Base-by-base conservation (phyloP, 2,113 vertebrate genomes). In the Sinosuthora webbiana region DNA sequence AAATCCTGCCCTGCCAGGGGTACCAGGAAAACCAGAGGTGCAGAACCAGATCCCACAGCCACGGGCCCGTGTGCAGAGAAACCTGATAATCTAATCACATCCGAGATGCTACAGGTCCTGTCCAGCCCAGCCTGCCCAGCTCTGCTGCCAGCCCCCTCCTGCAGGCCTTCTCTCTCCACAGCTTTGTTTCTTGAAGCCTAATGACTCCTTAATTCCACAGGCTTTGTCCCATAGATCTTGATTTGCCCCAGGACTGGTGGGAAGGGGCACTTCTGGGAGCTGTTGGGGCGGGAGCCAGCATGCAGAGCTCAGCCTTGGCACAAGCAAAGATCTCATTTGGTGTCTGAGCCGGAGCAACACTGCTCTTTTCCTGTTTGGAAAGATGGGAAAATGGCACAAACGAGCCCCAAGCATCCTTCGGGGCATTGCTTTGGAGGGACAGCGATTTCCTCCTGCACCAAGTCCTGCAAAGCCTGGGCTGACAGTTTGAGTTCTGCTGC, bases 81-180 rank as follows among this genome's bases (percentile, higher is more conserved):
- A 39, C 79, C 79, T 4, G 76, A 6, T 97, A 94, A 96, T 96
- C 93, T 88, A 97, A 96, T 95, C 9, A 14, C 15, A n/a, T 27
- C 64, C 88, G 94, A 96, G 95, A 85, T 81, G 94, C 94, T 93
- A 57, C 96, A 95, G 95, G 85, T 94, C 79, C 93, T 94, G 85
- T 41, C 70, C 96, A 95, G 77, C 76, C 64, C 24, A 1, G 55
- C 77, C 86, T 82, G 39, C 47, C 56, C 84, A 50, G 25, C 71
- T 70, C 82, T 68, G 80, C 19, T 86, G 50, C 87, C 87, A 95
- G 82, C 67, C 60, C 52, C 0, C 81, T 93, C 69, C 87, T 25
- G 35, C 33, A 97, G 85, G 13, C 87, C 73, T 93, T 21, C 87
- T 77, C 71, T 73, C 22, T 4, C 42, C 31, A 33, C 79, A 90